A percentile compares a stretch with the other conserved stretches of the same genome.
phyloP scores from a whole-genome alignment of 2,113 vertebrate species.

The Megatriorchis doriae region DNA sequence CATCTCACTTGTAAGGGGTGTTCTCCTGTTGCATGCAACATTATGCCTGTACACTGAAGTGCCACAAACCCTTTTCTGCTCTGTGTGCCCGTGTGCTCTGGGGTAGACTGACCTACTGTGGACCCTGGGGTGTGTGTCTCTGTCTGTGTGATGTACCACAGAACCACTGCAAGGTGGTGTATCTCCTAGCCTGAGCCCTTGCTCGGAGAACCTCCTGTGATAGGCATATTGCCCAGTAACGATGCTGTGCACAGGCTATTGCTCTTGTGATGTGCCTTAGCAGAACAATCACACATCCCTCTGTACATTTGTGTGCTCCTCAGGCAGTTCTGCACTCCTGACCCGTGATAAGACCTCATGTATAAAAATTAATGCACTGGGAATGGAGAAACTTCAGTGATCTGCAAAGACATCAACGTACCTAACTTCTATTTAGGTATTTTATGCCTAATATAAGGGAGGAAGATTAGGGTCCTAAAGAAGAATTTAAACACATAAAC shows the following conservation, averaged over 20 bases:
- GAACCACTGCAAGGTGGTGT: neutral
- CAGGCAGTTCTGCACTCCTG: neutral
- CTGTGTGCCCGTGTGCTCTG: neutral
- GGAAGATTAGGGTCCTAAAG: neutral
- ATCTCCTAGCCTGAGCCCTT: neutral
- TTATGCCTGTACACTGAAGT: neutral
- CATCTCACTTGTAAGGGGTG: neutral
- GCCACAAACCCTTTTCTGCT: neutral
- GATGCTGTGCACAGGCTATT: neutral
- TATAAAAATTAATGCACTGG: neutral
- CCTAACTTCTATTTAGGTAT: neutral
- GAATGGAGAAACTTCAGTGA: neutral
- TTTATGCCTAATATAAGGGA: neutral
- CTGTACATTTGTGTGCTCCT: neutral
- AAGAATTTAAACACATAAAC: conserved; percentile 26
- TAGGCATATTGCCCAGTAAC: neutral
- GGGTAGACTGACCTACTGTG: neutral
- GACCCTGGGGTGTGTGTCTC: rapidly evolving
- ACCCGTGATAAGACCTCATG: neutral
- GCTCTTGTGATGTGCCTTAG: neutral
- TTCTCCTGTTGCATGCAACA: neutral
- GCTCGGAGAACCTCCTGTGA: neutral
- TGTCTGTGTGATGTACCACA: neutral
- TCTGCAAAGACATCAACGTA: neutral
- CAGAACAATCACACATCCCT: neutral